phyloP scores from a whole-genome alignment of 2,888 invertebrate genomes.

The Torymus auratus region DNA sequence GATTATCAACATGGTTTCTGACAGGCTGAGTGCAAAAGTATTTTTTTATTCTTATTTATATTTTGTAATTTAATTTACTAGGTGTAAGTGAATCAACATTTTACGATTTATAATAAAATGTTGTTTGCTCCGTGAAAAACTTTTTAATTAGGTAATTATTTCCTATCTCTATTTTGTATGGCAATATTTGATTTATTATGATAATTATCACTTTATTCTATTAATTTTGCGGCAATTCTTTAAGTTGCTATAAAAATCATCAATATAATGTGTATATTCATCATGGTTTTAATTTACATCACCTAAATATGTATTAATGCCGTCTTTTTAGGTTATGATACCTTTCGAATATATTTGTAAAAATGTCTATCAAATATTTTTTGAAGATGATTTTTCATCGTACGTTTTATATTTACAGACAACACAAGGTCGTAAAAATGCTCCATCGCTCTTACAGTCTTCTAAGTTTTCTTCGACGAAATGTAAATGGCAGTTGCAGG shows the following conservation, averaged over 20 bases:
- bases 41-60: conserved; percentile 27
- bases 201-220: background rate
- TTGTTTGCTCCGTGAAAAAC: conserved; percentile 9
- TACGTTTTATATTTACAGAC: conserved; percentile 39
- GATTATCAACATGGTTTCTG: conserved; percentile 62
- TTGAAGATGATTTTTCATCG: too few species aligned
- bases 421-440: conserved; percentile 64
- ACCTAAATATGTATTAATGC: too few species aligned
- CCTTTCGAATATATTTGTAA: too few species aligned
- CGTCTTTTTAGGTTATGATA: too few species aligned
- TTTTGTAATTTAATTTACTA: conserved; percentile 26
- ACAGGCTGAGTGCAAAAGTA: conserved; percentile 55
- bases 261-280: too few species aligned
- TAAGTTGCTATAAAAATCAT: too few species aligned
- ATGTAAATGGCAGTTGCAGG: conserved; percentile 63
- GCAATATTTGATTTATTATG: conserved; percentile 3
- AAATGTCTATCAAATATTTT: too few species aligned
- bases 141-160: conserved; percentile 36
- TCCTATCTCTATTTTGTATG: conserved; percentile 1
- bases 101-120: conserved; percentile 37
- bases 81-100: conserved; percentile 34
- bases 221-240: too few species aligned
- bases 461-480: conserved; percentile 66
- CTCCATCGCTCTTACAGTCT: conserved; percentile 70
- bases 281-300: too few species aligned